Evolutionary conservation across 2,888 invertebrate species (phyloP), one percentile per base, ranked within the genome.

Genomic region (Agriopis leucophaearia): DNA sequence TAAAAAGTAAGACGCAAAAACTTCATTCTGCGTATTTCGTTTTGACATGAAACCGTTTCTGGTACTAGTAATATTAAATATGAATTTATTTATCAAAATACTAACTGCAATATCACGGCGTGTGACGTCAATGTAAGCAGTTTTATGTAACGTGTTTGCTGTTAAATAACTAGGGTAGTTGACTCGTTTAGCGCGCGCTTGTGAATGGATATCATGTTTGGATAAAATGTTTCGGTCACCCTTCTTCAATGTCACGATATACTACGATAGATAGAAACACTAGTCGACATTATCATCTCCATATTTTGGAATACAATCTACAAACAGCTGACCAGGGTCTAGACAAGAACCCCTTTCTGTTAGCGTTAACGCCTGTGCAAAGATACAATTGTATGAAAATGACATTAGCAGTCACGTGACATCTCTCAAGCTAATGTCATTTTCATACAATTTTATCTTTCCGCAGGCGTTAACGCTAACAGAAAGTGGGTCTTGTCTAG

Each of bases 81-180:
- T 45, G 45, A 52, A 36, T 36, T 16, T 62, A 38, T 56, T 51
- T 56, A 56, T 64, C 35, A 42, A 65, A n/a, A 65, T 59, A 48
- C 65, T 66, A 66, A 65, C 58, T 51, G 51, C 45, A 27, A 65
- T 1, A 57, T 66, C 71, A 68, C 66, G 71, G 54, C 18, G 9
- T 44, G 15, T 65, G 68, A 70, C 68, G 62, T 18, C 61, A 70
- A 61, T 58, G 61, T 61, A 57, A 62, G 67, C 51, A 47, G 36
- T 48, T 47, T 52, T 63, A 67, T 57, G 48, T 61, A 61, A 58
- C 50, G 27, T 58, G 44, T 55, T 64, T 64, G 57, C 27, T 44
- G 48, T 59, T 13, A 47, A 48, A 56, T 63, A 56, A 63, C 42
- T 58, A 52, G 58, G 16, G 27, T 64, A 40, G 61, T 61, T 47